Evolutionary conservation across 2,113 vertebrate genomes (phyloP).

Genomic region (Apistogramma diplotaenia): DNA sequence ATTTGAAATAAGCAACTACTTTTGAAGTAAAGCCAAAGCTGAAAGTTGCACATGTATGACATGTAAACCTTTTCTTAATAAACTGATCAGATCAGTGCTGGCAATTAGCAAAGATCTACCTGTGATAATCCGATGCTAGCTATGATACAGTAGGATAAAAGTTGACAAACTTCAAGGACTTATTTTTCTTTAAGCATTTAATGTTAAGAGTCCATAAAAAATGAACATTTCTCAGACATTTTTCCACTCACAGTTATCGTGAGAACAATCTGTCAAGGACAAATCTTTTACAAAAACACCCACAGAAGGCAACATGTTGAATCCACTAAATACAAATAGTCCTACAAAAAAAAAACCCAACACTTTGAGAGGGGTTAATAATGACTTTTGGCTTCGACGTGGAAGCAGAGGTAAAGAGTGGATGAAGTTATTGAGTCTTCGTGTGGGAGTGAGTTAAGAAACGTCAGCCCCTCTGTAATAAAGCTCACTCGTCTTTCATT

Average conservation of each 20-base stretch:
- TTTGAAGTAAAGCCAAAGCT: neutral
- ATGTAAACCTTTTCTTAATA: neutral
- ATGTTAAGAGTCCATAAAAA: constrained; percentile 54
- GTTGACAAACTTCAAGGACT: neutral
- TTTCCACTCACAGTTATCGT: constrained; percentile 2
- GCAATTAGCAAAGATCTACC: neutral
- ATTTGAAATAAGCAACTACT: neutral
- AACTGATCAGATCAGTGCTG: neutral
- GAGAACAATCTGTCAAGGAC: constrained; percentile 4
- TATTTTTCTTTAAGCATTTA: constrained; percentile 52
- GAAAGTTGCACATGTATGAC: neutral
- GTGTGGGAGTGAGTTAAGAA: neutral
- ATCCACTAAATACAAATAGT: constrained; percentile 19
- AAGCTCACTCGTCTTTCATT: constrained; percentile 7
- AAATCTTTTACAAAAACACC: constrained; percentile 18
- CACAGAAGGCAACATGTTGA: neutral
- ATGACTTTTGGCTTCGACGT: neutral
- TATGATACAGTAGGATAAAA: neutral
- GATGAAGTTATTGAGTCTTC: neutral
- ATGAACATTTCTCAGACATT: constrained; percentile 42
- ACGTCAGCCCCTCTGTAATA: neutral
- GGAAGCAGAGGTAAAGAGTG: neutral
- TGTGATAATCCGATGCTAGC: neutral
- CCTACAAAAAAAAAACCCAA: neutral
- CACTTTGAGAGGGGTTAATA: neutral